A percentile compares a stretch with the other conserved stretches of the same genome.
These are phyloP conservation scores for Spea hammondii DNA, from an alignment of 2,797 vertebrate genomes.

Conservation along the genomic window DNA sequence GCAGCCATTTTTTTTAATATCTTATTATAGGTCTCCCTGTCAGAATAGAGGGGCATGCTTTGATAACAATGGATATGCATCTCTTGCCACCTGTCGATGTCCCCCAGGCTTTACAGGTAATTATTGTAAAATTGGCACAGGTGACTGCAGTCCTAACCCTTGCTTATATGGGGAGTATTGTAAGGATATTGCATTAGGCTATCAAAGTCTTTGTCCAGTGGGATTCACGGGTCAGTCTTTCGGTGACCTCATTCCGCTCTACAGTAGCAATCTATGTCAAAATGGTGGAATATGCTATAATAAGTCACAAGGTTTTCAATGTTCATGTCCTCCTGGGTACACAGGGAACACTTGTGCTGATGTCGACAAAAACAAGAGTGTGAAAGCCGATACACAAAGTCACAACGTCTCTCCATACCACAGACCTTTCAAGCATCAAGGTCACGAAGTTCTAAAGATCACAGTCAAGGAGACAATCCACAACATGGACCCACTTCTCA, in stretches of 20 bases:
- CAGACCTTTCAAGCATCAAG: slow-evolving; percentile 71
- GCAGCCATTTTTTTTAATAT: slow-evolving; percentile 9
- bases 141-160: slow-evolving; percentile 80
- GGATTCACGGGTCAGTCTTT: slow-evolving; percentile 80
- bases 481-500: slow-evolving; percentile 72
- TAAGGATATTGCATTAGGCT: slow-evolving; percentile 70
- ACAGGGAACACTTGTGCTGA: slow-evolving; percentile 73
- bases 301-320: slow-evolving; percentile 70
- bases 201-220: slow-evolving; percentile 76
- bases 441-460: slow-evolving; percentile 84
- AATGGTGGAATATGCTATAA: slow-evolving; percentile 79
- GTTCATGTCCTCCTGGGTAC: slow-evolving; percentile 78
- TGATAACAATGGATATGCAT: slow-evolving; percentile 69
- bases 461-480: slow-evolving; percentile 83
- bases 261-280: slow-evolving; percentile 73
- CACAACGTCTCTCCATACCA: slow-evolving; percentile 75
- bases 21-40: slow-evolving; percentile 79
- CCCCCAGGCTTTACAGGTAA: slow-evolving; percentile 81
- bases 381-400: slow-evolving; percentile 62
- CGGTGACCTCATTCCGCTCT: slow-evolving; percentile 69
- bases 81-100: slow-evolving; percentile 78
- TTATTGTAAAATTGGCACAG: slow-evolving; percentile 79
- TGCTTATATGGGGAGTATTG: slow-evolving; percentile 87
- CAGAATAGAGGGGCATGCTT: slow-evolving; percentile 86
- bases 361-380: slow-evolving; percentile 54